Evolutionary conservation across 2,888 invertebrate species (phyloP).

Genomic region (Tortrix viridana): DNA sequence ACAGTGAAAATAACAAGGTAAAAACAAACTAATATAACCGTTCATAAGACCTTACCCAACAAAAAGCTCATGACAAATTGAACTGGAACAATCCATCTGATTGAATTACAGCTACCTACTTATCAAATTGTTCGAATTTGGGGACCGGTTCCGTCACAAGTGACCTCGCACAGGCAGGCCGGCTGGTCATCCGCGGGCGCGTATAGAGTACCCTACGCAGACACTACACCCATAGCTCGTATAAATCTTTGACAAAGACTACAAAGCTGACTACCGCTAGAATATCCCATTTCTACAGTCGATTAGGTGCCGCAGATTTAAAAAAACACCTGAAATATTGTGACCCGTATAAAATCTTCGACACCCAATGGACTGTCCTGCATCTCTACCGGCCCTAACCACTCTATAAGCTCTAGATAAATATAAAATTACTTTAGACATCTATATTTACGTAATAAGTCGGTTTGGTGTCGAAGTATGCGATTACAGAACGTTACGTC

Average conservation of each 20-base stretch:
- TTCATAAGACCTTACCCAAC: slow-evolving; percentile 3
- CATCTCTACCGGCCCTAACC: slow-evolving; percentile 64
- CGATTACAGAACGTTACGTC: slow-evolving; percentile 61
- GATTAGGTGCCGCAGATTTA: slow-evolving; percentile 43
- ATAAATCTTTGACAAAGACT: slow-evolving; percentile 73
- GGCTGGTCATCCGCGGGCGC: slow-evolving; percentile 36
- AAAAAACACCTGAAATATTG: not conserved
- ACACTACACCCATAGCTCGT: slow-evolving; percentile 71
- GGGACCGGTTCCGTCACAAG: not conserved
- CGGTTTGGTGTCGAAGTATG: slow-evolving; percentile 74
- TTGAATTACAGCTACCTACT: slow-evolving; percentile 9
- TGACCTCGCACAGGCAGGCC: slow-evolving; percentile 1
- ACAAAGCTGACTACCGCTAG: slow-evolving; percentile 72
- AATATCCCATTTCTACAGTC: slow-evolving; percentile 62
- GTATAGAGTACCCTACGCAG: slow-evolving; percentile 57
- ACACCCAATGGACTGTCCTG: slow-evolving; percentile 8
- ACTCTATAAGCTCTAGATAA: slow-evolving; percentile 82
- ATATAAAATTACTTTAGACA: slow-evolving; percentile 77
- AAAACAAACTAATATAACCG: not conserved
- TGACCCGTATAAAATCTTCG: not conserved
- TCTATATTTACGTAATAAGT: slow-evolving; percentile 64
- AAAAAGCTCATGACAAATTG: not conserved
- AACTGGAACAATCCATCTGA: not conserved
- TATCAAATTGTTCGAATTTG: slow-evolving; percentile 9
- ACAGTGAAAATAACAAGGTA: not conserved